Conservation (phyloP, 2,797 vertebrate genomes). For the Periophthalmus magnuspinnatus region DNA sequence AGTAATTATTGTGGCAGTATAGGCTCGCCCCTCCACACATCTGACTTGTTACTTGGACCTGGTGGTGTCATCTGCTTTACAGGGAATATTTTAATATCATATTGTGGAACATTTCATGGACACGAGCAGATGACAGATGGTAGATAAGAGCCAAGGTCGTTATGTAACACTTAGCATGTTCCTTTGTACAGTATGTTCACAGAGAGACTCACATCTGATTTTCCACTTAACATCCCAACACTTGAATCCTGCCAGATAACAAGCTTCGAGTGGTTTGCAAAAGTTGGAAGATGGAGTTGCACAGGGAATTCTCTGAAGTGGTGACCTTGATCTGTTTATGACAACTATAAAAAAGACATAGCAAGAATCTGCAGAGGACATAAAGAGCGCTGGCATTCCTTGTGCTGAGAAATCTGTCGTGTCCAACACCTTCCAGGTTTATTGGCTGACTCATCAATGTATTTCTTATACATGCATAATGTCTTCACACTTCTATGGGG, state of each 20-base stretch:
- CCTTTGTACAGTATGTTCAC: background rate
- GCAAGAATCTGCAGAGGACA: constrained; percentile 23
- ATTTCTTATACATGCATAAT: no score
- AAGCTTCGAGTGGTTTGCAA: constrained; percentile 13
- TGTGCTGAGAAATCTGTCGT: background rate
- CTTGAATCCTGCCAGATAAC: constrained; percentile 6
- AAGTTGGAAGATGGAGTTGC: constrained; percentile 15
- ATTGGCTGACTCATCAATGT: no score
- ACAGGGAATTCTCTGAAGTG: constrained; percentile 32
- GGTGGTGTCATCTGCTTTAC: no score
- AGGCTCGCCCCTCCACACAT: no score
- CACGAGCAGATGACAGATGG: no score
- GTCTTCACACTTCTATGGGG: no score
- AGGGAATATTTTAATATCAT: no score
- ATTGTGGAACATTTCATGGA: no score
- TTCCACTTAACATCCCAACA: background rate
- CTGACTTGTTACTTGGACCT: no score
- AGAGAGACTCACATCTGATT: background rate
- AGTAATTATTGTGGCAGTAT: no score
- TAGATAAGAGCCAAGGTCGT: background rate
- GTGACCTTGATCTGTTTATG: constrained; percentile 29
- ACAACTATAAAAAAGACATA: constrained; percentile 23
- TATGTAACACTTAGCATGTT: background rate
- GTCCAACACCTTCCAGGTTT: no score
- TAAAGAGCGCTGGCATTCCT: background rate